These are phyloP conservation scores for Malaclemys terrapin DNA, from an alignment of 2,113 vertebrate species.

Conservation along the genomic window DNA sequence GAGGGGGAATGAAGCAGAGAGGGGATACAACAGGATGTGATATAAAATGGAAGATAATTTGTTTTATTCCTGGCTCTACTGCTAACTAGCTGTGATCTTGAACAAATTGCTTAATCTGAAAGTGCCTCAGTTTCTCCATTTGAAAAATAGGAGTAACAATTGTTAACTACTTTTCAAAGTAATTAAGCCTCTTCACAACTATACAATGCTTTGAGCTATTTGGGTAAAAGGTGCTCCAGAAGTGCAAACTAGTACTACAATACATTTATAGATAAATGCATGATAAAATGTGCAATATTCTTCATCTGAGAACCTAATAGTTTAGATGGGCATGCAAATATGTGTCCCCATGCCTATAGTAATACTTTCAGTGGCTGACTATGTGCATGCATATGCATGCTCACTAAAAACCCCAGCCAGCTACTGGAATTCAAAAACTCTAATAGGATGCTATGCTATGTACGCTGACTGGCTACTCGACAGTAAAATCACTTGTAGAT, in stretches of 20 bases:
- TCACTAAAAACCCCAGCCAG: slow-evolving; percentile 36
- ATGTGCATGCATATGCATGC: not conserved
- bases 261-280: not conserved
- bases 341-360: not conserved
- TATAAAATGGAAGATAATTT: not conserved
- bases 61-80: not conserved
- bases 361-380: not conserved
- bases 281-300: not conserved
- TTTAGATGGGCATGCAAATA: not conserved
- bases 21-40: not conserved
- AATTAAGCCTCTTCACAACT: not conserved
- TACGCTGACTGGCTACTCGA: not conserved
- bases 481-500: not conserved
- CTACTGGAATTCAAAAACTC: slow-evolving; percentile 53
- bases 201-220: not conserved
- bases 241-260: not conserved
- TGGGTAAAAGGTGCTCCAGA: not conserved
- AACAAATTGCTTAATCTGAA: not conserved
- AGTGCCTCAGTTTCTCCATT: not conserved
- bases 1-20: not conserved
- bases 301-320: not conserved
- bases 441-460: not conserved
- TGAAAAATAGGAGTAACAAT: not conserved
- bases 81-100: not conserved
- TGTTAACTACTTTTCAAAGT: not conserved